Base-by-base conservation (phyloP, 1,140 invertebrate species). In the Aphaenogaster rudis region DNA sequence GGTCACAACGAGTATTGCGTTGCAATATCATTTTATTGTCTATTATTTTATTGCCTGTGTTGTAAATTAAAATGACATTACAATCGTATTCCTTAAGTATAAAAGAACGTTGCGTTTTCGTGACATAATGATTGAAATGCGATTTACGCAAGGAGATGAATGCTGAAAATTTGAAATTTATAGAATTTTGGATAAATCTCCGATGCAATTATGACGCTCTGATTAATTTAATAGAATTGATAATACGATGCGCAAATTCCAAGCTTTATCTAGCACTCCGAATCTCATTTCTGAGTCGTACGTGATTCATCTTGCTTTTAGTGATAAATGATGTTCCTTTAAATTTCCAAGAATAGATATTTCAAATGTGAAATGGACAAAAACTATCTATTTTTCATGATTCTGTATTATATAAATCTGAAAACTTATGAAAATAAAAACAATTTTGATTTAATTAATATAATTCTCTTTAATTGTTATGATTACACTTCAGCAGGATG, bases 241-340 rank as follows among this genome's bases (percentile, higher is more conserved):
- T n/a, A 17, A 4, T 54, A 72, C 15, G 28, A 36, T 54, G 4
- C 7, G 4, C 17, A 39, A 4, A 28, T 57, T 74, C 57, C 17
- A 39, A 74, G n/a, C 50, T 74, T 74, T 33, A 71, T 42, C 13
- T 50, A 15, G n/a, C 6, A 72, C 15, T 36, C 1, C 28, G 17
- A 52, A 21, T 57, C 8, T 74, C 8, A 8, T 72, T 54, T 54
- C 39, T 8, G 36, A 66, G 1, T 1, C 52, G 1, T 21, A 39
- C 28, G 9, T 39, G 15, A 15, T 21, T 57, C 5, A 57, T 21
- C 36, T 74, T 72, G 69, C 50, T 74, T 57, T 13, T 39, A 21
- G 9, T 74, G 15, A 74, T 39, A 57, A 74, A 57, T 54, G 36
- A 39, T 54, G 15, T 39, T 74, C 52, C 33, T 74, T 74, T 6